These are phyloP conservation scores for Tinea semifulvella DNA, from an alignment of 2,888 invertebrate genomes.

Conservation along the genomic window DNA sequence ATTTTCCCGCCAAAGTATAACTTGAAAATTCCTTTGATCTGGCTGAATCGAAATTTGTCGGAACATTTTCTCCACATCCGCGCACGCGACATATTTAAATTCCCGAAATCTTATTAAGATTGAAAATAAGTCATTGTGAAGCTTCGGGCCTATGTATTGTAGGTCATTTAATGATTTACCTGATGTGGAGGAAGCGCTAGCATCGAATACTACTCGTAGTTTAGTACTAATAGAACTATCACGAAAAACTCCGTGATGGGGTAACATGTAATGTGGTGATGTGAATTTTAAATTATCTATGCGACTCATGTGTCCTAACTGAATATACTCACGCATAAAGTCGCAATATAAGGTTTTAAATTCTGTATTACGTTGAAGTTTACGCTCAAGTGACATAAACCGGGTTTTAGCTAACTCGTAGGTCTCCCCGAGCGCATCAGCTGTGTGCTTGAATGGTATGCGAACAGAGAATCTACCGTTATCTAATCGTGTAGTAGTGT, in stretches of 20 bases:
- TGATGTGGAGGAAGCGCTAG: slow-evolving; percentile 17
- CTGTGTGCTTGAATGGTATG: slow-evolving; percentile 19
- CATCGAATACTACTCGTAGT: slow-evolving; percentile 20
- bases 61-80: slow-evolving; percentile 28
- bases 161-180: slow-evolving; percentile 23
- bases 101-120: slow-evolving; percentile 25
- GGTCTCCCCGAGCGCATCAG: slow-evolving; percentile 20
- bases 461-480: slow-evolving; percentile 21
- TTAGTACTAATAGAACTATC: slow-evolving; percentile 19
- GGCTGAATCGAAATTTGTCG: slow-evolving; percentile 23
- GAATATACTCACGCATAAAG: slow-evolving; percentile 18
- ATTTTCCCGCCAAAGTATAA: slow-evolving; percentile 28
- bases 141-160: slow-evolving; percentile 22
- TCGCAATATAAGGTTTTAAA: slow-evolving; percentile 19
- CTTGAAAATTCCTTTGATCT: slow-evolving; percentile 25
- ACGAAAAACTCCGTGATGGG: slow-evolving; percentile 20
- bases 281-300: slow-evolving; percentile 7
- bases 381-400: slow-evolving; percentile 19
- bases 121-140: slow-evolving; percentile 25
- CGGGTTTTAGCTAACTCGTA: slow-evolving; percentile 17
- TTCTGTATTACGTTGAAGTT: slow-evolving; percentile 14
- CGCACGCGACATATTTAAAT: slow-evolving; percentile 24
- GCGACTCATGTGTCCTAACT: slow-evolving; percentile 20
- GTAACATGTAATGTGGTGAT: slow-evolving; percentile 19
- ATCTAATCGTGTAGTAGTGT: slow-evolving; percentile 18